Evolutionary conservation across 2,888 invertebrate genomes (phyloP), one percentile per base, ranked within the genome.

Genomic region (Caenorhabditis sp.): DNA sequence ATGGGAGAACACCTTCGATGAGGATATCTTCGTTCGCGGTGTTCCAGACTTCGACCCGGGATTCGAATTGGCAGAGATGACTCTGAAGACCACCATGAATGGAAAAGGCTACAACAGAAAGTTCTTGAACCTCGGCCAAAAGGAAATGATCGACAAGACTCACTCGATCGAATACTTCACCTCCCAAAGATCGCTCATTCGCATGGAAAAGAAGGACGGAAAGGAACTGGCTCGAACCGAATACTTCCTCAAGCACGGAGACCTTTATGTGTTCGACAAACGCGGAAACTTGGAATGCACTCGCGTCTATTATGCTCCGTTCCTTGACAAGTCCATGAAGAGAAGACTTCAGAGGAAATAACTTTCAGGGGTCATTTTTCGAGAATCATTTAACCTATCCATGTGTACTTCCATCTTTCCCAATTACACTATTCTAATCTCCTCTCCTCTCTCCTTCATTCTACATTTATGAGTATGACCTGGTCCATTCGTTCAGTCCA

Each of bases 1-100:
- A 54, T 68, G 68, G 68, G 68, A 68, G 12, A 38, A 38, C n/a
- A 68, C 68, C n/a, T 54, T 68, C 38, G 54, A 68, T 8, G 68
- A 68, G 24, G 68, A 68, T 6, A 22, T 68, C 2, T 68, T 68
- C 22, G 54, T 68, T 54, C 54, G n/a, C 24, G 68, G 68, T 14
- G 68, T 41, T 26, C 68, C 68, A 24, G 54, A 68, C 10, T 68
- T 68, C 41, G 68, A 68, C 12, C 35, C n/a, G 7, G 12, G 35
- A 2, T 68, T 68, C 51, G 54, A 68, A 22, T 35, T 54, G 38
- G 68, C 35, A 26, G 68, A 68, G 24, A 68, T 54, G 38, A 68
- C 68, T 38, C 22, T 68, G 54, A 35, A 35, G 38, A 68, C 68
- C 14, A 68, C 38, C 0, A 12, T 54, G 12, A 16, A 38, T 38